Evolutionary conservation across 2,113 vertebrate genomes (phyloP).

Genomic region (Syngnathoides biaculeatus): DNA sequence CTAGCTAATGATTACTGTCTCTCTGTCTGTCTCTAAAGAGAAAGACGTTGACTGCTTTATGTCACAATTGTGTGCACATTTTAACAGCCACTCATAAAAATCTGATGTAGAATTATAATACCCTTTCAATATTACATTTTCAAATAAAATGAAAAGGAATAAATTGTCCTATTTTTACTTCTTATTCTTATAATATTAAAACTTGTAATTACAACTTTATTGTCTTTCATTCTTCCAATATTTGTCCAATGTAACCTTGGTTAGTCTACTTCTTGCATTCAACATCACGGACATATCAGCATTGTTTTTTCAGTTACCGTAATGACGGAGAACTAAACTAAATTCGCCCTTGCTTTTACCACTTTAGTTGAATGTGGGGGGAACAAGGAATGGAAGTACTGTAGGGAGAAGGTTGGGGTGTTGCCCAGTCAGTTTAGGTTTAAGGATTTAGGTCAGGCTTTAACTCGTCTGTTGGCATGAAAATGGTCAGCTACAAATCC

Average conservation of each 20-base stretch:
- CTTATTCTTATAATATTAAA: not conserved
- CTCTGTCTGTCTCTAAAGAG: not conserved
- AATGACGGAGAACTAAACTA: slow-evolving; percentile 53
- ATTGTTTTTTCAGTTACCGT: slow-evolving; percentile 43
- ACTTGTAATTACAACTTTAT: not conserved
- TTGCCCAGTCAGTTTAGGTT: slow-evolving; percentile 72
- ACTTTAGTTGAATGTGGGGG: slow-evolving; percentile 54
- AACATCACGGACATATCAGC: not conserved
- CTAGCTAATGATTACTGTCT: not conserved
- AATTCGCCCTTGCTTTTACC: slow-evolving; percentile 61
- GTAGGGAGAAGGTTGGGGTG: slow-evolving; percentile 17
- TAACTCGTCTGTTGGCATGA: slow-evolving; percentile 71
- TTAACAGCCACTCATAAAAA: not conserved
- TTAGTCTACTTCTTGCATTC: not conserved
- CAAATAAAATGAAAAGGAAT: not conserved
- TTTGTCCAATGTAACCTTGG: not conserved
- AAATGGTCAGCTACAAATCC: slow-evolving; percentile 62
- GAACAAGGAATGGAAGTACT: slow-evolving; percentile 22
- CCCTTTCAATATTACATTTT: not conserved
- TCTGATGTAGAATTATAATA: not conserved
- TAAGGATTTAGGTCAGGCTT: slow-evolving; percentile 79
- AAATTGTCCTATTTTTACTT: not conserved
- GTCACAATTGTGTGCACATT: not conserved
- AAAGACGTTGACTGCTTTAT: not conserved
- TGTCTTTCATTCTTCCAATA: not conserved